Evolutionary conservation across 1,140 invertebrate species (phyloP), one percentile per base, ranked within the genome.

Genomic region (Pteromalus puparum): DNA sequence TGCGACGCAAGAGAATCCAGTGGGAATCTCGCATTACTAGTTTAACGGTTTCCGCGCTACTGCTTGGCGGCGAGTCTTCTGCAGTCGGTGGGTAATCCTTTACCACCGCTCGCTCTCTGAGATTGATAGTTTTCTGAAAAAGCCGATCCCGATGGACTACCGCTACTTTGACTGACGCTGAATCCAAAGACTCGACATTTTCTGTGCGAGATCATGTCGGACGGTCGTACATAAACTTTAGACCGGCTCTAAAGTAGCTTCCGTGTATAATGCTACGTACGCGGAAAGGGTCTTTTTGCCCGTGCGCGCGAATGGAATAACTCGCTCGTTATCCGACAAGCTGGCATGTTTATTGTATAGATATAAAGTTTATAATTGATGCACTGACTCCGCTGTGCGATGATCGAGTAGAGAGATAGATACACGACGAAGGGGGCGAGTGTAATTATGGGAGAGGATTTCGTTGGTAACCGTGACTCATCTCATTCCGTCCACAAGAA

Each of bases 71-170:
- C 4, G 48, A 18, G 13, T 53, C 18, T 21, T 53, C 13, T 53
- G 18, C 13, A 53, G 13, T 53, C 48, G 48, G 2, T 5, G 53
- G 53, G 53, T 61, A 61, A 61, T 61, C 21, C 53, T 21, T 61
- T 61, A 61, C 21, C 21, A 61, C 53, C 0, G 21, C n/a, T n/a
- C n/a, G 30, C 4, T 34, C 13, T n/a, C 21, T 21, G 21, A 61
- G 53, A n/a, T 61, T 61, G 53, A 61, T 61, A 61, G 53, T 61
- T 61, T 61, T 61, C 53, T 61, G 53, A 61, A 61, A 61, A 61
- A 61, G 53, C 53, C 53, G 53, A 61, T 61, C 5, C 53, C 53
- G 53, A 61, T 61, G 21, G 53, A 21, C 53, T 61, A 61, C 53
- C 53, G 53, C 15, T 61, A 61, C 53, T 61, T 61, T 61, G 53